Conservation (phyloP, 1,140 invertebrate species). For the Zaprionus gabonicus region DNA sequence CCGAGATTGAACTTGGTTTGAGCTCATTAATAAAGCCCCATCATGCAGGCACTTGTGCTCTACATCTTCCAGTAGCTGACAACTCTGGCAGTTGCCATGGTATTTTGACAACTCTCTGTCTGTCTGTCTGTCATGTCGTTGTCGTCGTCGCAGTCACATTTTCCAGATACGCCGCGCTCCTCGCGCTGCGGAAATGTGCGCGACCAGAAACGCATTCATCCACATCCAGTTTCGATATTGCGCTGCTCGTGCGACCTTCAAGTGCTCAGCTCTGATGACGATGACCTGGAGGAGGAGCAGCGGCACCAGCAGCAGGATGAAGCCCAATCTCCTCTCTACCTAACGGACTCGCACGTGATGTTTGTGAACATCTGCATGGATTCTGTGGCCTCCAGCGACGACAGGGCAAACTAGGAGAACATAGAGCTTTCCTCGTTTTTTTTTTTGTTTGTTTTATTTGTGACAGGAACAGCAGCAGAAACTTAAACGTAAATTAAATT, state of each 20-base stretch:
- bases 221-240: constrained; percentile 30
- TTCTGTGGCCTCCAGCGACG: background rate
- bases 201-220: constrained; percentile 24
- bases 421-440: background rate
- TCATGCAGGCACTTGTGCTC: background rate
- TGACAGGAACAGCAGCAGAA: constrained; percentile 65
- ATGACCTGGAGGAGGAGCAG: background rate
- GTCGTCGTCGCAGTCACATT: background rate
- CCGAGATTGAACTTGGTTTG: background rate
- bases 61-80: background rate
- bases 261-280: background rate
- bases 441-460: constrained; percentile 44
- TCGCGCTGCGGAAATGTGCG: constrained; percentile 32
- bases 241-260: background rate
- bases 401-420: background rate
- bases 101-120: background rate
- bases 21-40: constrained; percentile 12
- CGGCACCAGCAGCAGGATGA: background rate
- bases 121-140: background rate
- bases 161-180: constrained; percentile 13
- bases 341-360: background rate
- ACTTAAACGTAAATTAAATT: constrained; percentile 55
- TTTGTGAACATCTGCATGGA: background rate
- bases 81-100: background rate
- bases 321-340: background rate